Evolutionary conservation across 2,113 vertebrate species (phyloP).

Genomic region (Pelodiscus sinensis): DNA sequence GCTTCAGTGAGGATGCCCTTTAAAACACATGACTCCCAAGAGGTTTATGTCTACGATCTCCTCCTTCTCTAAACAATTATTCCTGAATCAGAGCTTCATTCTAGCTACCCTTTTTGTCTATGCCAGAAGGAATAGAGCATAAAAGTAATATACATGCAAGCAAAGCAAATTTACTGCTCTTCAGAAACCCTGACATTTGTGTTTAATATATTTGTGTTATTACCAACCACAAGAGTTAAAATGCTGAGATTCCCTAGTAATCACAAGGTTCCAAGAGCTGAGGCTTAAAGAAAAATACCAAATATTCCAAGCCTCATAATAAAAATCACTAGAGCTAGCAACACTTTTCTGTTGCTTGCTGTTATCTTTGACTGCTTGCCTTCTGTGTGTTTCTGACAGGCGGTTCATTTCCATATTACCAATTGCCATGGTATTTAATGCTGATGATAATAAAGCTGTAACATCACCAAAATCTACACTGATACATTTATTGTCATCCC

Average conservation of each 20-base stretch:
- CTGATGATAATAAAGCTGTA: neutral
- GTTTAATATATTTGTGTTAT: neutral
- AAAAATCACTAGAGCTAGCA: neutral
- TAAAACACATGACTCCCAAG: neutral
- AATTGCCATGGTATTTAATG: neutral
- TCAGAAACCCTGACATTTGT: neutral
- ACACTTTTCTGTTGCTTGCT: neutral
- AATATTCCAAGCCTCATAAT: neutral
- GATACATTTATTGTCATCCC: neutral
- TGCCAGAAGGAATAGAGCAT: neutral
- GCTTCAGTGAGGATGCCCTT: neutral
- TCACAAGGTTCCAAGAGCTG: neutral
- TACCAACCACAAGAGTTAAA: neutral
- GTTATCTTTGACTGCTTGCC: neutral
- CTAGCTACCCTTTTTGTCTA: neutral
- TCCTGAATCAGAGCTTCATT: neutral
- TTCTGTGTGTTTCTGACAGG: neutral
- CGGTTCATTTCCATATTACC: neutral
- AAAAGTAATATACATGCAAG: rapidly evolving
- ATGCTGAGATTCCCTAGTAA: neutral
- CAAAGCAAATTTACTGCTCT: neutral
- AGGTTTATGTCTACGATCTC: neutral
- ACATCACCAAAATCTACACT: neutral
- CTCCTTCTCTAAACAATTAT: neutral
- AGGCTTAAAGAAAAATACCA: neutral